Base-by-base conservation (phyloP, 2,888 invertebrate species). In the Chrysolina americana region DNA sequence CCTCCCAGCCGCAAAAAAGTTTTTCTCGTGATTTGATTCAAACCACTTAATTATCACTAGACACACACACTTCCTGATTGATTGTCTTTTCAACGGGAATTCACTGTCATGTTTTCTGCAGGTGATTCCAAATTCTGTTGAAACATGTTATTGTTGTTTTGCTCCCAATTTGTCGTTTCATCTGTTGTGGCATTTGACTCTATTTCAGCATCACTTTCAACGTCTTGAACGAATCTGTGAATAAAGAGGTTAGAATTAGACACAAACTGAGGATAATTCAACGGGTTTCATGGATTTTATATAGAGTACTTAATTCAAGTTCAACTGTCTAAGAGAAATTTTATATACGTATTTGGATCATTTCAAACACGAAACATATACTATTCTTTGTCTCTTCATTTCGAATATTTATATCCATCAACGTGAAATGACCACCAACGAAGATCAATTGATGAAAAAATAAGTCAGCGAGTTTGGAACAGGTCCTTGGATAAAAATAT, bases 141-240 rank as follows among this genome's bases (percentile, higher is more conserved):
- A 74, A 89, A 89, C 83, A 90, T 86, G 76, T 88, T 90, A 84
- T 91, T 91, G 84, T 91, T 91, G 83, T 90, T 91, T 79, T 89
- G 89, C 83, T 90, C 90, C 76, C 85, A 81, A 65, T 78, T 81
- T 72, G 80, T 80, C 70, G 83, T 83, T 44, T 85, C 85, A 53
- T 84, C 81, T 62, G 81, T 78, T 44, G 81, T 79, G 65, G 59
- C 65, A 53, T 68, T 72, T 36, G 81, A 68, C 65, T 87, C 87
- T 76, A 86, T 82, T 75, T 88, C 88, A 73, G 84, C 84, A 71
- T 87, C 87, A 65, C 87, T 88, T 72, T 88, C 88, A 13, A 86
- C 85, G 76, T 88, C 89, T 84, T 88, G 88, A 75, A 78, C 78
- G 83, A 89, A 89, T 85, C 89, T 89, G 80, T 19, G 86, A 82